These are phyloP conservation scores for Catostomus latipinnis DNA, from an alignment of 2,797 vertebrate genomes.

Conservation along the genomic window DNA sequence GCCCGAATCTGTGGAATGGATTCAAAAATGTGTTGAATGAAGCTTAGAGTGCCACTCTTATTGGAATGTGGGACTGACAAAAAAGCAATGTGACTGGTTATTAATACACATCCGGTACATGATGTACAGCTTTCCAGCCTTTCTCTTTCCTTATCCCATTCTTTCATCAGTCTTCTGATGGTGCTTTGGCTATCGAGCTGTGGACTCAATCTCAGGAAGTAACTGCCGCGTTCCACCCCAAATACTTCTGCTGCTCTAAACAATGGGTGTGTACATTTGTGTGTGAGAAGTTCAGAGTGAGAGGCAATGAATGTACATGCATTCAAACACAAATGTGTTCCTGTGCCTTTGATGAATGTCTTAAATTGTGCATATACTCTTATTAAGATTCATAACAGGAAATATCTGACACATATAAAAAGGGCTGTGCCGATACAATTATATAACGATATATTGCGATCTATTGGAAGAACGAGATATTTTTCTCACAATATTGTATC, in stretches of 20 bases:
- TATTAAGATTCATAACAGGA: not conserved
- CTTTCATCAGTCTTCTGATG: slow-evolving; percentile 30
- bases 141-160: slow-evolving; percentile 33
- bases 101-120: slow-evolving; percentile 13
- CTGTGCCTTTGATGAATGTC: not conserved
- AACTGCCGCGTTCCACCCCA: slow-evolving; percentile 14
- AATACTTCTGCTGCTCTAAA: slow-evolving; percentile 24
- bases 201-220: slow-evolving; percentile 31
- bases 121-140: slow-evolving; percentile 21
- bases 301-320: not conserved
- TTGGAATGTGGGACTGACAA: too few relatives aligned
- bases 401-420: not conserved
- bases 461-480: too few relatives aligned
- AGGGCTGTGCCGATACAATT: too few relatives aligned
- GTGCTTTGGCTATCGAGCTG: slow-evolving; percentile 22
- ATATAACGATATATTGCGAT: too few relatives aligned
- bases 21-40: too few relatives aligned
- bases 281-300: not conserved
- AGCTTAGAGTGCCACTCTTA: too few relatives aligned
- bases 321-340: not conserved
- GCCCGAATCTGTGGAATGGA: too few relatives aligned
- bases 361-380: not conserved
- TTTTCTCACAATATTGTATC: too few relatives aligned
- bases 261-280: not conserved
- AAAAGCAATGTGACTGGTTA: slow-evolving; percentile 3